Evolutionary conservation across 2,113 vertebrate genomes (phyloP).

Genomic region (Catharus minimus): DNA sequence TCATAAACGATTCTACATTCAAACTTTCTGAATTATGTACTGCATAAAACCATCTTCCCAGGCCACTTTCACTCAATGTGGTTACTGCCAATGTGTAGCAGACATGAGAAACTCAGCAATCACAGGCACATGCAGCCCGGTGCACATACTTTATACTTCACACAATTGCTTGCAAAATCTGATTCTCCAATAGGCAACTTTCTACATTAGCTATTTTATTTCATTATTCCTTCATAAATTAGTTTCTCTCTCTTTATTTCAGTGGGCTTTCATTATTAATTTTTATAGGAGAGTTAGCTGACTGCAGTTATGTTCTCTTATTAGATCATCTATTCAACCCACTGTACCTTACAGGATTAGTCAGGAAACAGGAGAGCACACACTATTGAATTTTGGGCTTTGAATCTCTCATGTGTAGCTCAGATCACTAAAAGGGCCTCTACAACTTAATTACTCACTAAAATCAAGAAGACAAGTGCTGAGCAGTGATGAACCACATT

Average conservation of each 20-base stretch:
- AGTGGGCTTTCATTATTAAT: background rate
- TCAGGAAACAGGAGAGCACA: background rate
- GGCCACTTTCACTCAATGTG: background rate
- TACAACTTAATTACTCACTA: conserved; percentile 10
- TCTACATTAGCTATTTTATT: background rate
- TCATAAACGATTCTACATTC: background rate
- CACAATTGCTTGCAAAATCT: background rate
- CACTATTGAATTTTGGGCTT: background rate
- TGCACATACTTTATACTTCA: background rate
- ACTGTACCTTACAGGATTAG: background rate
- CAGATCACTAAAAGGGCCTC: background rate
- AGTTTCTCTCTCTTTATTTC: conserved; percentile 27
- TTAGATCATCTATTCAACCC: conserved; percentile 27
- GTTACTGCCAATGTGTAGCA: background rate
- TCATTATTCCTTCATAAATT: background rate
- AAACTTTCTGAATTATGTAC: background rate
- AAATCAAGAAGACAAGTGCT: conserved; percentile 25
- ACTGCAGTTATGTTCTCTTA: conserved; percentile 9
- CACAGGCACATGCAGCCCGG: background rate
- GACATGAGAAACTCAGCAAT: background rate
- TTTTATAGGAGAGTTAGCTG: conserved; percentile 11
- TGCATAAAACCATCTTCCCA: background rate
- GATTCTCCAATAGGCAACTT: background rate
- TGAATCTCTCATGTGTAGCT: background rate
- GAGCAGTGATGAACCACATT: background rate